Base-by-base conservation (phyloP, 2,888 invertebrate species). In the Tetragonula carbonaria region DNA sequence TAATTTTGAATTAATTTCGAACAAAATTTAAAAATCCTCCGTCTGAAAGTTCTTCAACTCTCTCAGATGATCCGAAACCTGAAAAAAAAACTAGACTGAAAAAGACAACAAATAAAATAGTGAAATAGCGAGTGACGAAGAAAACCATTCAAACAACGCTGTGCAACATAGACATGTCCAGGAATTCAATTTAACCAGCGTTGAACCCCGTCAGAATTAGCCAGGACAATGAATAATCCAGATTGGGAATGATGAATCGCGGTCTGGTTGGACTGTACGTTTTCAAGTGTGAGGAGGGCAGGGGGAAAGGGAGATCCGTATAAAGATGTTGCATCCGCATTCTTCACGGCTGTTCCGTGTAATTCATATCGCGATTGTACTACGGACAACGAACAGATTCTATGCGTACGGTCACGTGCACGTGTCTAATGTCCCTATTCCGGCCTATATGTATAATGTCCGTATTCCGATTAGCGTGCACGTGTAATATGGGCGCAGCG, bases 371-470 rank as follows among this genome's bases (percentile, higher is more conserved):
- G 81, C 81, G 85, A 88, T 88, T 85, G 77, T 86, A 55, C 63
- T 59, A 57, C 76, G 80, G 77, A 75, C 82, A 72, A 75, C 82
- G 65, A 78, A 33, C 85, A 55, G 82, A 82, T 75, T 76, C 72
- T 68, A 82, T 45, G 70, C 74, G 67, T 66, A 74, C 38, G 45
- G 74, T 74, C 82, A 62, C 50, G 74, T 79, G 84, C 90, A 90
- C 89, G 89, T 90, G 89, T 81, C 85, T 90, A 90, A 90, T 90
- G 88, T 84, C 87, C 84, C 85, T 87, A 90, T 85, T 85, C 87
- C 87, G 80, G 74, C 73, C 78, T 72, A 68, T 65, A 28, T 62
- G 79, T 85, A 85, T 82, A 86, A 88, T 79, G 77, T 67, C 78
- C 78, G 80, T 84, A 87, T 90, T 83, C 90, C 85, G 89, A 89